phyloP scores from a whole-genome alignment of 2,797 vertebrate species.

The Menidia menidia region DNA sequence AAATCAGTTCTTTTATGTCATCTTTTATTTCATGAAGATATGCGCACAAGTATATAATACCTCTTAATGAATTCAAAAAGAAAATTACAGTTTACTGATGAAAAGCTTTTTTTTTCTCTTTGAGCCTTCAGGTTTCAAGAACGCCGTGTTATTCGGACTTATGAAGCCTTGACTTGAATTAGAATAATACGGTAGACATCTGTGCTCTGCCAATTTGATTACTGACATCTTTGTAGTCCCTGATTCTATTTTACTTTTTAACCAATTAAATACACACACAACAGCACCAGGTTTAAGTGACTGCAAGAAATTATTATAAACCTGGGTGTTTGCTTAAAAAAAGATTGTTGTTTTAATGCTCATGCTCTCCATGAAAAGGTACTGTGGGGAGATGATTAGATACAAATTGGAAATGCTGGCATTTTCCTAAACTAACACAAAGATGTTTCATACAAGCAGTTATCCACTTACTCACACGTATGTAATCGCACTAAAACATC shows the following conservation, averaged over 20 bases:
- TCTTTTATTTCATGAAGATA: too few relatives aligned
- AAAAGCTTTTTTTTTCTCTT: too few relatives aligned
- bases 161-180: too few relatives aligned
- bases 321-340: constrained; percentile 15
- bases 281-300: constrained; percentile 23
- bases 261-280: background rate
- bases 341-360: constrained; percentile 39
- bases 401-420: constrained; percentile 43
- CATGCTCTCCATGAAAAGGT: constrained; percentile 57
- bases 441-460: constrained; percentile 52
- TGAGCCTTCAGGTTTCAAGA: too few relatives aligned
- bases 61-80: too few relatives aligned
- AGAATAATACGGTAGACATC: too few relatives aligned
- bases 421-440: constrained; percentile 37
- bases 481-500: constrained; percentile 47
- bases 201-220: too few relatives aligned
- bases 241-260: constrained; percentile 18
- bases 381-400: constrained; percentile 59
- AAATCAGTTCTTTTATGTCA: background rate
- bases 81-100: too few relatives aligned
- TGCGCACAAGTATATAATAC: too few relatives aligned
- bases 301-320: constrained; percentile 29
- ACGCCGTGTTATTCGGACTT: too few relatives aligned
- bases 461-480: constrained; percentile 50
- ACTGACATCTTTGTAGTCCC: constrained; percentile 1